These are phyloP conservation scores for Drosophila aff. DNA, from an alignment of 1,140 invertebrate species.

Conservation along the genomic window DNA sequence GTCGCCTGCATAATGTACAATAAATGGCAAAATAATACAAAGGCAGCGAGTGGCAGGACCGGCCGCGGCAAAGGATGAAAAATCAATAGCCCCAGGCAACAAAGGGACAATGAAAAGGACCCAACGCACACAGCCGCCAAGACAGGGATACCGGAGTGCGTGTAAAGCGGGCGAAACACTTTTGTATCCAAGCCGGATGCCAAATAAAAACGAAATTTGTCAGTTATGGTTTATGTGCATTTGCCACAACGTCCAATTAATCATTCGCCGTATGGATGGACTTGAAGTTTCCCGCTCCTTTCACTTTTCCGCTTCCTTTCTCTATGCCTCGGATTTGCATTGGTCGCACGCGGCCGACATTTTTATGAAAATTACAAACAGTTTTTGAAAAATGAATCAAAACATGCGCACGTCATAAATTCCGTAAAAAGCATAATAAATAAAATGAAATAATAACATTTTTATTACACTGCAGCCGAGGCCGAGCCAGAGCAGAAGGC, in stretches of 20 bases:
- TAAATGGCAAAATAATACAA: slow-evolving; percentile 85
- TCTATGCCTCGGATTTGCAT: slow-evolving; percentile 37
- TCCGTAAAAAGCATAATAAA: slow-evolving; percentile 81
- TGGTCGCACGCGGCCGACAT: slow-evolving; percentile 27
- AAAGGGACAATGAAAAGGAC: slow-evolving; percentile 57
- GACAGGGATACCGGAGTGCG: slow-evolving; percentile 41
- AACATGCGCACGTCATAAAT: slow-evolving; percentile 82
- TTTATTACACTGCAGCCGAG: slow-evolving; percentile 71
- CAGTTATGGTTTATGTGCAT: slow-evolving; percentile 74
- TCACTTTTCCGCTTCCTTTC: slow-evolving; percentile 2
- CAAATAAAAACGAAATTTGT: slow-evolving; percentile 85
- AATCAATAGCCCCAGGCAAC: slow-evolving; percentile 73
- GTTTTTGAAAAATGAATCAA: slow-evolving; percentile 76
- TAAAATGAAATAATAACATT: slow-evolving; percentile 84
- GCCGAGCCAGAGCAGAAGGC: slow-evolving; percentile 3
- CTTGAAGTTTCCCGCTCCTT: slow-evolving; percentile 10
- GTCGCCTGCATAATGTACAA: slow-evolving; percentile 84
- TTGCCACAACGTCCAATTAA: slow-evolving; percentile 50
- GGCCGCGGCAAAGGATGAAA: slow-evolving; percentile 61
- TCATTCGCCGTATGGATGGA: slow-evolving; percentile 37
- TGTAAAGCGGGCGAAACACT: slow-evolving; percentile 70
- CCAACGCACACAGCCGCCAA: slow-evolving; percentile 24
- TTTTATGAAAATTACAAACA: slow-evolving; percentile 57
- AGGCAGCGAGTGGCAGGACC: slow-evolving; percentile 29
- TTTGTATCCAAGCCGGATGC: slow-evolving; percentile 71